Evolutionary conservation across 2,113 vertebrate genomes (phyloP).

Genomic region (Xenus cinereus): DNA sequence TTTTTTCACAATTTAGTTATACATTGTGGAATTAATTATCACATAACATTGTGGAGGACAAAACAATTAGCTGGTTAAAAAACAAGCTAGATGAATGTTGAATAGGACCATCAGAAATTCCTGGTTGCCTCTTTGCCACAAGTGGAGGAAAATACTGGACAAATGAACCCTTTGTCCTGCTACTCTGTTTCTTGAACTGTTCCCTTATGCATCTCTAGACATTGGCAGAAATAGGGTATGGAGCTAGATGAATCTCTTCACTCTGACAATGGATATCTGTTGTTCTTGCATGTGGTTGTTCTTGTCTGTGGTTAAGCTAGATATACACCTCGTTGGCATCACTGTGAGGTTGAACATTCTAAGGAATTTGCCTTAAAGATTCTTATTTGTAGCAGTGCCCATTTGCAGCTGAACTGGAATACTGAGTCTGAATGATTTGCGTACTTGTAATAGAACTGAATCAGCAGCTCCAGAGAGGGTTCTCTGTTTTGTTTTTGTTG

Average conservation of each 20-base stretch:
- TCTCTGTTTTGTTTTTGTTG: neutral
- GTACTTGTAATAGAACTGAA: neutral
- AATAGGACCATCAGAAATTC: neutral
- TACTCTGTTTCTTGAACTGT: neutral
- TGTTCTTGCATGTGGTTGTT: neutral
- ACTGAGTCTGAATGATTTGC: neutral
- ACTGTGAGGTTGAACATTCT: neutral
- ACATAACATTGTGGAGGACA: neutral
- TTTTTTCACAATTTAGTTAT: neutral
- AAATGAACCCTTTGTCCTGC: neutral
- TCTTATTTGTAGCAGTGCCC: neutral
- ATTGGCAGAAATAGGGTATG: neutral
- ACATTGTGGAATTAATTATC: neutral
- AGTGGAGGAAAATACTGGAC: neutral
- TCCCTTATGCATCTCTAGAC: neutral
- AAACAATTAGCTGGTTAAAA: neutral
- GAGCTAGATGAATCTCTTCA: neutral
- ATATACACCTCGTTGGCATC: neutral
- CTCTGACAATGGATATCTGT: neutral
- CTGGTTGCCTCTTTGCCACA: neutral
- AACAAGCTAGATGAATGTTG: neutral
- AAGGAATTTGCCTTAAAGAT: neutral
- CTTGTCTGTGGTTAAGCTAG: neutral
- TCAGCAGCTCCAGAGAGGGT: neutral
- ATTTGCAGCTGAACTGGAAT: neutral